Conservation (phyloP, 2,797 vertebrate species). For the Enoplosus armatus region DNA sequence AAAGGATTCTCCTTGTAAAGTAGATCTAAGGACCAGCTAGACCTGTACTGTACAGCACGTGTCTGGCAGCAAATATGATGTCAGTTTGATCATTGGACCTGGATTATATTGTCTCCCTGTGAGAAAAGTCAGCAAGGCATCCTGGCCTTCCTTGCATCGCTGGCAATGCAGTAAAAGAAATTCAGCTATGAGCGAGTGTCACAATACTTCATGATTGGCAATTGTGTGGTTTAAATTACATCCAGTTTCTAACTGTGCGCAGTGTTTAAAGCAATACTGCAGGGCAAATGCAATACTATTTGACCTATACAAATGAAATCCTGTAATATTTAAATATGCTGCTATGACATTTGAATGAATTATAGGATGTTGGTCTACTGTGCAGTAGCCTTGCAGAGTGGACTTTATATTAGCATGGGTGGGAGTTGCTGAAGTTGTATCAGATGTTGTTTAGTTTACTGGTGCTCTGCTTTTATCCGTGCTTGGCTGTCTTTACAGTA, state of each 20-base stretch:
- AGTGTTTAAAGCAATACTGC: not conserved
- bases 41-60: not conserved
- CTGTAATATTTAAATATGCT: slow-evolving; percentile 24
- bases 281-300: slow-evolving; percentile 9
- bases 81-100: slow-evolving; percentile 46
- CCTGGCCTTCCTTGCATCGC: slow-evolving; percentile 20
- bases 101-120: slow-evolving; percentile 23
- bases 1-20: not conserved
- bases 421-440: not conserved
- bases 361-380: not conserved
- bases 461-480: not conserved
- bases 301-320: slow-evolving; percentile 26
- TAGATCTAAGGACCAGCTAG: not conserved
- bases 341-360: slow-evolving; percentile 36
- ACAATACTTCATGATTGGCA: slow-evolving; percentile 13
- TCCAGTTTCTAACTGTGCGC: not conserved
- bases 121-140: slow-evolving; percentile 9
- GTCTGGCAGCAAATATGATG: slow-evolving; percentile 23
- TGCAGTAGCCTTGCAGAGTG: not conserved
- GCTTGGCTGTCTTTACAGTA: slow-evolving; percentile 15
- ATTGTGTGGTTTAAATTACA: slow-evolving; percentile 10
- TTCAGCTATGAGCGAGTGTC: slow-evolving; percentile 17
- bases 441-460: slow-evolving; percentile 9
- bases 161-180: slow-evolving; percentile 9
- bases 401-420: not conserved